These are phyloP conservation scores for Lycaon pictus DNA, from an alignment of 2,113 vertebrate genomes.

Conservation along the genomic window DNA sequence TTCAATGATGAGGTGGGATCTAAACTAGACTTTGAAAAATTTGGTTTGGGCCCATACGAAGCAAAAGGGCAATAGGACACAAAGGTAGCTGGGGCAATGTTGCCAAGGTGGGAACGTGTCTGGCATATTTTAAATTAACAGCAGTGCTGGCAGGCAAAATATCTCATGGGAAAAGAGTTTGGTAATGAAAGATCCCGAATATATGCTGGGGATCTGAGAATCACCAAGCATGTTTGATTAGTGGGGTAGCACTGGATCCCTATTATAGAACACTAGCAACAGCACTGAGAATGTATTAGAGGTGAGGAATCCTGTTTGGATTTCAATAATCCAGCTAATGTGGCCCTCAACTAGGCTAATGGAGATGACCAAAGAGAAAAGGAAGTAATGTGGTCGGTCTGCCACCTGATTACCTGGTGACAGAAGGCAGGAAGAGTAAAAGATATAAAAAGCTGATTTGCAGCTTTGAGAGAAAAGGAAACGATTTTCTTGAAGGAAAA, in stretches of 20 bases:
- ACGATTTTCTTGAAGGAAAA: background rate
- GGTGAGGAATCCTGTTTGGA: background rate
- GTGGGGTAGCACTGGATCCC: too few relatives aligned
- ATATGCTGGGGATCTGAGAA: background rate
- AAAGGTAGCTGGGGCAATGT: background rate
- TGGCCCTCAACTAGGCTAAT: background rate
- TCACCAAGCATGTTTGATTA: background rate
- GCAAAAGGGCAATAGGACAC: background rate
- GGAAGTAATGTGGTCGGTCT: background rate
- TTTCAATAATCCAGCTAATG: background rate
- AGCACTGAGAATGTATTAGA: background rate
- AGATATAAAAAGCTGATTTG: background rate
- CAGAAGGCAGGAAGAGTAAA: background rate
- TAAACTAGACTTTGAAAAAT: background rate
- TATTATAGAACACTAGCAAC: background rate
- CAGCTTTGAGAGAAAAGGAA: background rate
- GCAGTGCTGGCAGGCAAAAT: background rate
- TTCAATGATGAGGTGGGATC: background rate
- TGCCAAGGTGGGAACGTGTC: background rate
- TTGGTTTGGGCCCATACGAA: background rate
- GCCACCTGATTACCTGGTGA: background rate
- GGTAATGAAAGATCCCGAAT: background rate
- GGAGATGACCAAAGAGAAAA: background rate
- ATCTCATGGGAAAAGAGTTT: background rate
- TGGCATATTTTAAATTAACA: background rate